Conservation (phyloP, 2,113 vertebrate species). For the Lethenteron reissneri region DNA sequence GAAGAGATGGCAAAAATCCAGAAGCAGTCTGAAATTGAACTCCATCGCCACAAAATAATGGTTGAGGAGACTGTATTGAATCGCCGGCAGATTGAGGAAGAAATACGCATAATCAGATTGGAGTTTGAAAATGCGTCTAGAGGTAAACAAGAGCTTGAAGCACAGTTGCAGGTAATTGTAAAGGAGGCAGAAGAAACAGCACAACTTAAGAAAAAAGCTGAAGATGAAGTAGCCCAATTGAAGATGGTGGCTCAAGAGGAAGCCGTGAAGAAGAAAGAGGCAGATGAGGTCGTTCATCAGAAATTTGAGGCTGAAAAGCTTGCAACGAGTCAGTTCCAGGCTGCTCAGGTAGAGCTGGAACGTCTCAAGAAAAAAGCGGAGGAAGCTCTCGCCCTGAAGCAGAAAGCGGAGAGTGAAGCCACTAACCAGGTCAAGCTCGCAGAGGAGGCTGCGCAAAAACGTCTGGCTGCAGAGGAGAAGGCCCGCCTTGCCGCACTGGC, state of each 20-base stretch:
- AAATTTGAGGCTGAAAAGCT: slow-evolving; percentile 61
- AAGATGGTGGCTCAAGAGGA: slow-evolving; percentile 54
- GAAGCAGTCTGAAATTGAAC: slow-evolving; percentile 51
- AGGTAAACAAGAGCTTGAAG: slow-evolving; percentile 65
- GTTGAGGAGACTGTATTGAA: slow-evolving; percentile 76
- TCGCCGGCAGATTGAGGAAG: slow-evolving; percentile 62
- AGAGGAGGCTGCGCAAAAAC: slow-evolving; percentile 52
- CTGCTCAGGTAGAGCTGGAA: slow-evolving; percentile 57
- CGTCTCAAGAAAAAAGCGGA: slow-evolving; percentile 57
- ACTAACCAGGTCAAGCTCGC: slow-evolving; percentile 53
- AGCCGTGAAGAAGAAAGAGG: slow-evolving; percentile 48
- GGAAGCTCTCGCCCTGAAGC: slow-evolving; percentile 31
- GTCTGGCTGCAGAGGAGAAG: slow-evolving; percentile 46
- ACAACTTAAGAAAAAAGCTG: slow-evolving; percentile 64
- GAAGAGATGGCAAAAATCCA: slow-evolving; percentile 58
- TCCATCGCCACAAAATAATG: slow-evolving; percentile 55
- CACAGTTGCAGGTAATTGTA: slow-evolving; percentile 67
- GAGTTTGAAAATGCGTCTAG: slow-evolving; percentile 65
- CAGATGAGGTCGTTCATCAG: slow-evolving; percentile 60
- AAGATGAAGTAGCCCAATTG: slow-evolving; percentile 55
- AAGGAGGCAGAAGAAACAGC: slow-evolving; percentile 60
- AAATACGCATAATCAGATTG: slow-evolving; percentile 58
- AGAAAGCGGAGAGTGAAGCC: slow-evolving; percentile 60
- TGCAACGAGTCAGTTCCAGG: slow-evolving; percentile 46
- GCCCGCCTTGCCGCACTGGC: slow-evolving; percentile 49